A percentile compares a stretch with the other conserved stretches of the same genome.
These are phyloP conservation scores for Accipiter cooperii DNA, from an alignment of 2,113 vertebrate genomes.

Conservation along the genomic window DNA sequence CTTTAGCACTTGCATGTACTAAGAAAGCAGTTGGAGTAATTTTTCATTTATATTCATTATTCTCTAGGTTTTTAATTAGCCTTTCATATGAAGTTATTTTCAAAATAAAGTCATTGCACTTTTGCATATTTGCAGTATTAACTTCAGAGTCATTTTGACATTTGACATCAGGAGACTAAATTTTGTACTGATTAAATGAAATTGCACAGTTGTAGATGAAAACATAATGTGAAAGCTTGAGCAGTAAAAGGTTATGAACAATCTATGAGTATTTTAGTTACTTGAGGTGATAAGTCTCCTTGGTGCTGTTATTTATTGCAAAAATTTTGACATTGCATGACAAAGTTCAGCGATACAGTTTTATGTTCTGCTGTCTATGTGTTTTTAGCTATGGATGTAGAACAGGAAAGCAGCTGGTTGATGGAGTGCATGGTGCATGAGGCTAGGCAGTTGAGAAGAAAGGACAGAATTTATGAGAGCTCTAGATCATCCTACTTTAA, in stretches of 20 bases:
- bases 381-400: not conserved
- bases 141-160: not conserved
- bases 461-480: not conserved
- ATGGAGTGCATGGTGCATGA: not conserved
- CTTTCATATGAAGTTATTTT: not conserved
- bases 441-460: not conserved
- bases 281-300: not conserved
- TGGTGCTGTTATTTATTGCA: not conserved
- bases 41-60: not conserved
- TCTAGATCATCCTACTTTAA: not conserved
- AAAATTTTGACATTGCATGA: not conserved
- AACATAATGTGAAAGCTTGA: not conserved
- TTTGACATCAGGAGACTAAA: not conserved
- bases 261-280: not conserved
- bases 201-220: not conserved
- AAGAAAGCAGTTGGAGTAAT: not conserved
- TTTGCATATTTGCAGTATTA: not conserved
- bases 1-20: not conserved
- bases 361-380: not conserved
- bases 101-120: not conserved
- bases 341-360: not conserved
- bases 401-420: not conserved
- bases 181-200: not conserved
- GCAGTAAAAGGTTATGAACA: not conserved
- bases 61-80: not conserved